phyloP scores from a whole-genome alignment of 2,888 invertebrate species.

The Drosophila parthenogenetica region DNA sequence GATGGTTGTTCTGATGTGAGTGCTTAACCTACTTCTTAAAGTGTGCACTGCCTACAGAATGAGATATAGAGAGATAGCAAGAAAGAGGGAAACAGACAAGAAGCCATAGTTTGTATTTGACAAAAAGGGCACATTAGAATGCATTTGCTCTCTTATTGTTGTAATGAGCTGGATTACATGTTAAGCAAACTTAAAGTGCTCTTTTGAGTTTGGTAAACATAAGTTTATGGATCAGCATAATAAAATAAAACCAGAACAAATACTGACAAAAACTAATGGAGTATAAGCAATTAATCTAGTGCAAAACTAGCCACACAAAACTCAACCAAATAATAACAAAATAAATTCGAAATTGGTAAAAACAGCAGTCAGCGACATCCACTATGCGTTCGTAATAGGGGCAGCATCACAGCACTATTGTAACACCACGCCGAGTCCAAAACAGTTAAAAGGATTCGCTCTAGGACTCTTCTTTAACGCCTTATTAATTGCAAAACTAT shows the following conservation, averaged over 20 bases:
- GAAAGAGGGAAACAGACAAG: background rate
- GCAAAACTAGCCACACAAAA: too few relatives aligned
- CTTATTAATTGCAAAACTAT: too few relatives aligned
- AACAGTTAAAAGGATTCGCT: too few relatives aligned
- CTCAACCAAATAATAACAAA: too few relatives aligned
- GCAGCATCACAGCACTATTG: too few relatives aligned
- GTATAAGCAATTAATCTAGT: too few relatives aligned
- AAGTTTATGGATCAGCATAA: constrained; percentile 24
- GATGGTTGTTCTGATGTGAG: constrained; percentile 30
- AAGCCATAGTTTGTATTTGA: constrained; percentile 23
- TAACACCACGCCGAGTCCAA: too few relatives aligned
- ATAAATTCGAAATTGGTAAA: too few relatives aligned
- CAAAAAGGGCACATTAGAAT: constrained; percentile 60
- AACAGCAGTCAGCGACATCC: too few relatives aligned
- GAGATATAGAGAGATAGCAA: background rate
- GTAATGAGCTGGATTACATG: constrained; percentile 63
- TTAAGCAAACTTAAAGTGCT: constrained; percentile 46
- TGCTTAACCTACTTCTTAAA: constrained; percentile 74
- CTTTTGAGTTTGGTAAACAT: constrained; percentile 28
- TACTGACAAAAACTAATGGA: constrained; percentile 13
- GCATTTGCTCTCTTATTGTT: constrained; percentile 33
- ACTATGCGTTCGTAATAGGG: too few relatives aligned
- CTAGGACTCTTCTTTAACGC: too few relatives aligned
- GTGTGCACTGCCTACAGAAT: constrained; percentile 44
- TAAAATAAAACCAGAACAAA: constrained; percentile 37